These are phyloP conservation scores for Pycnomerus fuliginosus DNA, from an alignment of 2,888 invertebrate genomes.

Conservation along the genomic window DNA sequence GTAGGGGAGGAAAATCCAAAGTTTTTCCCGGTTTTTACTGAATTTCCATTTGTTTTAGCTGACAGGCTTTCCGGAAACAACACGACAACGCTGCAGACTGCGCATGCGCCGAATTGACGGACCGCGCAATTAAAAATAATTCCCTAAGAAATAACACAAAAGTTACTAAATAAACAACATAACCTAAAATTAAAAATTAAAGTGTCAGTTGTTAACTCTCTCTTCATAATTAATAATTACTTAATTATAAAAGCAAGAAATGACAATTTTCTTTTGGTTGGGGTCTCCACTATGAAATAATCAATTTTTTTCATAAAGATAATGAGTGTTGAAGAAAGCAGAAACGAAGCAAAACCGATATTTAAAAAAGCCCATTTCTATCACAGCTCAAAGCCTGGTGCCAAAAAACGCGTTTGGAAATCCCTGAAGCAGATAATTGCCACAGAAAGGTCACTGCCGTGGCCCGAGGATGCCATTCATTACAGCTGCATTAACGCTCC, in stretches of 20 bases:
- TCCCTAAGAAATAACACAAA: too few relatives aligned
- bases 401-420: conserved; percentile 83
- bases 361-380: conserved; percentile 52
- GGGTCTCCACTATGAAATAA: too few relatives aligned
- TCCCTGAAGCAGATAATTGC: conserved; percentile 86
- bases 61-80: conserved; percentile 11
- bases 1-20: conserved; percentile 6
- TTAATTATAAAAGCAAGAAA: too few relatives aligned
- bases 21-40: conserved; percentile 11
- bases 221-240: too few relatives aligned
- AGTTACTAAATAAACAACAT: too few relatives aligned
- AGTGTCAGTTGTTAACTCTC: too few relatives aligned
- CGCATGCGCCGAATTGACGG: conserved; percentile 12
- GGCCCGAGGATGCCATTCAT: conserved; percentile 74
- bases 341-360: conserved; percentile 42
- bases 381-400: conserved; percentile 57
- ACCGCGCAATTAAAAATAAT: too few relatives aligned
- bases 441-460: conserved; percentile 74
- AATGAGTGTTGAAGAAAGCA: conserved; percentile 37
- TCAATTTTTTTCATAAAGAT: too few relatives aligned
- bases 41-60: conserved; percentile 11
- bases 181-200: too few relatives aligned
- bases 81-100: too few relatives aligned
- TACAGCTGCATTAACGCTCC: conserved; percentile 90
- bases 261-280: too few relatives aligned